Base-by-base conservation (phyloP, 1,140 invertebrate species). In the Trichonephila inaurata region DNA sequence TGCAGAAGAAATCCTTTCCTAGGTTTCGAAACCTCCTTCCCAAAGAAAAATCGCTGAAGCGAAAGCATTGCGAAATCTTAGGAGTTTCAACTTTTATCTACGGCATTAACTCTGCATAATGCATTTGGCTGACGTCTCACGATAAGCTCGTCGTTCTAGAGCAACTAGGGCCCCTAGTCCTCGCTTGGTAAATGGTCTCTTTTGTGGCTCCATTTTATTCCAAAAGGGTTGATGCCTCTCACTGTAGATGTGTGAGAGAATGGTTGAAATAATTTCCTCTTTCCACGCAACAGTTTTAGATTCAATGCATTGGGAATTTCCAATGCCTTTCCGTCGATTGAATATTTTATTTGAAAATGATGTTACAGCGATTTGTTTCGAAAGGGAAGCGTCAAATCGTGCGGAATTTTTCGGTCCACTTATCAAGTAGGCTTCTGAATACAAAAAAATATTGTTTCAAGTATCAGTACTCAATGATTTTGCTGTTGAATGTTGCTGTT, bases 21-120 rank as follows among this genome's bases (percentile, higher is more conserved):
- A 60, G 28, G 88, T 51, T 72, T 72, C 40, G 33, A 24, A 51
- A 77, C 51, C 24, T 33, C n/a, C 81, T 51, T 60, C 51, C 44
- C 72, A 21, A 93, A 62, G 92, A 93, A 93, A 93, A 93, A 81
- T 93, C 86, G 58, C 66, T 93, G 51, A 33, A 85, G 82, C 82
- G 33, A 77, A 33, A 77, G 69, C 69, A 62, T 44, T 91, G 61
- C 77, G 62, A 66, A 85, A 82, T 92, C 72, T 92, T 92, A 51
- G 44, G 82, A 60, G 40, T 60, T 33, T 14, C 91, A 87, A 51
- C 89, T 92, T 92, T 92, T 92, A 92, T 92, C 90, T 92, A 83
- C 60, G 21, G 90, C 83, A 85, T 92, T 92, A 92, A 87, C 81
- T 87, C 72, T 81, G 89, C 89, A 91, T 66, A 69, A 86, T 85